Evolutionary conservation across 2,888 invertebrate genomes (phyloP).

Genomic region (Dryobota labecula): DNA sequence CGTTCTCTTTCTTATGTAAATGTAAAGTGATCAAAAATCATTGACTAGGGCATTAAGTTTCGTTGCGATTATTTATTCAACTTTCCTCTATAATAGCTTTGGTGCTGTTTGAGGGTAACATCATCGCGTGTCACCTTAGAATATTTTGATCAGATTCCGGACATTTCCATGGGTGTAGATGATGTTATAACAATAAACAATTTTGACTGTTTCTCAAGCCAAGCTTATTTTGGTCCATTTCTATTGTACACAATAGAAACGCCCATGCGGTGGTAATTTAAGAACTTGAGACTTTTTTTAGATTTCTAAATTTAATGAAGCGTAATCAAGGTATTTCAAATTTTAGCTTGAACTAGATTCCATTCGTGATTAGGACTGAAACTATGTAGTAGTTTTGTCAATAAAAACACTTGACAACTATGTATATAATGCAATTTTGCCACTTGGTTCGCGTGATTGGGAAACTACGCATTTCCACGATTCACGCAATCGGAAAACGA

Average conservation of each 20-base stretch:
- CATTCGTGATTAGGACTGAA: background rate
- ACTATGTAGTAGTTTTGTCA: background rate
- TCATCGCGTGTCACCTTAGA: background rate
- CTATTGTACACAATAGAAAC: background rate
- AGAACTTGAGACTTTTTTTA: background rate
- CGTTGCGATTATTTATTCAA: constrained; percentile 4
- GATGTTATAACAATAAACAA: background rate
- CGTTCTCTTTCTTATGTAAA: constrained; percentile 46
- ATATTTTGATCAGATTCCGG: background rate
- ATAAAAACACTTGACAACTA: constrained; percentile 21
- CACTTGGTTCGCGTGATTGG: constrained; percentile 50
- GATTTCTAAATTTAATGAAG: background rate
- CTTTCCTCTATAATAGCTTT: constrained; percentile 33
- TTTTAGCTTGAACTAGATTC: background rate
- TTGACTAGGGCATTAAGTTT: background rate
- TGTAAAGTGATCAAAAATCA: constrained; percentile 15
- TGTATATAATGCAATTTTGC: constrained; percentile 25
- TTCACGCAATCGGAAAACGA: constrained; percentile 44
- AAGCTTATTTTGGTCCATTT: background rate
- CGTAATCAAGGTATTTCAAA: background rate
- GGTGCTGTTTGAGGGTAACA: background rate
- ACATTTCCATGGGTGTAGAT: background rate
- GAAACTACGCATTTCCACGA: constrained; percentile 41
- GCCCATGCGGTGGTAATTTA: background rate
- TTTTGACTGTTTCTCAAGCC: background rate